Evolutionary conservation across 1,140 invertebrate genomes (phyloP).

Genomic region (Drosophila lacertosa): DNA sequence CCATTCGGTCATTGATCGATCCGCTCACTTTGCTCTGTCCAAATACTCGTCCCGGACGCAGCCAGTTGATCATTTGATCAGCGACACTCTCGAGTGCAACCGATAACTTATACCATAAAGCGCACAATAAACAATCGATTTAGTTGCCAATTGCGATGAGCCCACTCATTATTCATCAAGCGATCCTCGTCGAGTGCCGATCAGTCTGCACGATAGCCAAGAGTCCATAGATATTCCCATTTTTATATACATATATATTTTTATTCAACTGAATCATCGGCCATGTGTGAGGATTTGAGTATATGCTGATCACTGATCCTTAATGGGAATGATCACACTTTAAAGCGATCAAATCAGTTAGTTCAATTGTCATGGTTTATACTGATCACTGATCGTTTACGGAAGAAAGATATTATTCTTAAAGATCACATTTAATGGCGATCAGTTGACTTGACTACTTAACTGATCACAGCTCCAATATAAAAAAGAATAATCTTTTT

Average conservation of each 20-base stretch:
- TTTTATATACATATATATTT: not conserved
- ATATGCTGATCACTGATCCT: not conserved
- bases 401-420: too few relatives aligned
- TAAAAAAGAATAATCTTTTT: too few relatives aligned
- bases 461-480: too few relatives aligned
- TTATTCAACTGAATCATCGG: conserved; percentile 1
- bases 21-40: conserved; percentile 49
- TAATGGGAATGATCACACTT: too few relatives aligned
- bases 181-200: conserved; percentile 11
- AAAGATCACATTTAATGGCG: too few relatives aligned
- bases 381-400: not conserved
- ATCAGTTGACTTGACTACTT: too few relatives aligned
- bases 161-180: conserved; percentile 34
- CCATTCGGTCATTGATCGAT: conserved; percentile 49
- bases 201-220: conserved; percentile 4
- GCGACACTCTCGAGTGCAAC: conserved; percentile 37
- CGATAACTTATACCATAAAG: conserved; percentile 39
- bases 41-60: conserved; percentile 3
- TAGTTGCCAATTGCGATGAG: conserved; percentile 39
- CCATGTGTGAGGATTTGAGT: not conserved
- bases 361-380: too few relatives aligned
- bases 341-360: too few relatives aligned
- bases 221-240: not conserved
- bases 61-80: not conserved
- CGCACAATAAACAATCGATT: conserved; percentile 53